Conservation (phyloP, 1,140 invertebrate genomes). For the Dreissena rostriformis region DNA sequence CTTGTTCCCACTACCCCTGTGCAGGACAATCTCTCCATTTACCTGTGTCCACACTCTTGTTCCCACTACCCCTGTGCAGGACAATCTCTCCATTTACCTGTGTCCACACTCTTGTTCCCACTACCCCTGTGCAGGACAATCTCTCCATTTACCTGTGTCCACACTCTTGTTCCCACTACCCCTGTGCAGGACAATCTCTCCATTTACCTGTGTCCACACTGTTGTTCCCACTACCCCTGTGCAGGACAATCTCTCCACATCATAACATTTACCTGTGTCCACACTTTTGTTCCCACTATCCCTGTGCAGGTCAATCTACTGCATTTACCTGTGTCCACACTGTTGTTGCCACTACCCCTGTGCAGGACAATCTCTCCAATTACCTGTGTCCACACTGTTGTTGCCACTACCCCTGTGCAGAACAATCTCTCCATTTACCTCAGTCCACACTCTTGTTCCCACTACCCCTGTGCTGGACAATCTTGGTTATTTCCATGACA, state of each 20-base stretch:
- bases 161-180: conserved; percentile 71
- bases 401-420: conserved; percentile 68
- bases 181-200: conserved; percentile 76
- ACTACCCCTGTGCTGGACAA: conserved; percentile 72
- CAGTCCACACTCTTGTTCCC: conserved; percentile 74
- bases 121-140: conserved; percentile 74
- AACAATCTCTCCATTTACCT: conserved; percentile 78
- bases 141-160: conserved; percentile 76
- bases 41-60: conserved; percentile 74
- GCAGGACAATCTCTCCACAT: conserved; percentile 77
- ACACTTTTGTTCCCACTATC: conserved; percentile 71
- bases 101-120: conserved; percentile 73
- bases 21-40: conserved; percentile 78
- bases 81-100: conserved; percentile 78
- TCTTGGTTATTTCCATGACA: no score
- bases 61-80: conserved; percentile 67
- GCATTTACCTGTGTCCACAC: conserved; percentile 77
- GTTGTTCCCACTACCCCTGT: conserved; percentile 67
- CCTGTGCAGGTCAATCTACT: conserved; percentile 75
- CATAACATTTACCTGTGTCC: conserved; percentile 78
- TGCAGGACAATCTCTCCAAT: conserved; percentile 77
- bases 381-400: conserved; percentile 76
- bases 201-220: conserved; percentile 77
- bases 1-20: conserved; percentile 67
- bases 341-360: conserved; percentile 67